Base-by-base conservation (phyloP, 2,113 vertebrate species). In the Pionites leucogaster region DNA sequence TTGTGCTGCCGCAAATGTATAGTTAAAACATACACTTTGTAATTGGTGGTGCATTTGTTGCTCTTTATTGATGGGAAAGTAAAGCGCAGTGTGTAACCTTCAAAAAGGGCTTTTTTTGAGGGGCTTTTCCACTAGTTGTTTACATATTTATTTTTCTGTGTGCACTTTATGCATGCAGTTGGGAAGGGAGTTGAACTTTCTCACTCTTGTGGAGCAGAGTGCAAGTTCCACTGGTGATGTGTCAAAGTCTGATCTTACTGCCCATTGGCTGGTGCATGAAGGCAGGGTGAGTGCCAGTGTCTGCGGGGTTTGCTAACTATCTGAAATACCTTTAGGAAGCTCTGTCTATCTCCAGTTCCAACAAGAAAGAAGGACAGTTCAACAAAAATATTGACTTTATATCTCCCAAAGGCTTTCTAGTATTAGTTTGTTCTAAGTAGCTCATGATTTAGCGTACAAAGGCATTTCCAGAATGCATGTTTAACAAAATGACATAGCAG, bases 401-500 rank as follows among this genome's bases (percentile, higher is more conserved):
- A 67, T 88, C 92, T 98, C 97, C 97, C 97, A 74, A 94, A 97
- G 92, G 98, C 96, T 94, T 97, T 97, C 95, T 97, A 93, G 97
- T 97, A 97, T 97, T 97, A 96, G 95, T 98, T 98, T 97, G 96
- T 96, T 97, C 92, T 98, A 98, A 98, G 98, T 98, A 98, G 97
- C 97, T 98, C 97, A 96, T 98, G 98, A 98, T 98, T 98, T 98
- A 98, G 97, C 98, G 96, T 98, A 98, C 97, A 97, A 98, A 98
- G 96, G 96, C 98, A 98, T 98, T 98, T 98, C 91, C 97, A 98
- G 98, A 98, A 98, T 97, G 98, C 97, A 94, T 98, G 98, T 98
- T 98, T 98, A 98, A 98, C 97, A 98, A 98, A 98, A 98, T 99
- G 99, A 98, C 98, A 98, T 96, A 97, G 98, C 98, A 98, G 98